Evolutionary conservation across 1,140 invertebrate genomes (phyloP), one percentile per base, ranked within the genome.

Genomic region (Thaumatotibia leucotreta): DNA sequence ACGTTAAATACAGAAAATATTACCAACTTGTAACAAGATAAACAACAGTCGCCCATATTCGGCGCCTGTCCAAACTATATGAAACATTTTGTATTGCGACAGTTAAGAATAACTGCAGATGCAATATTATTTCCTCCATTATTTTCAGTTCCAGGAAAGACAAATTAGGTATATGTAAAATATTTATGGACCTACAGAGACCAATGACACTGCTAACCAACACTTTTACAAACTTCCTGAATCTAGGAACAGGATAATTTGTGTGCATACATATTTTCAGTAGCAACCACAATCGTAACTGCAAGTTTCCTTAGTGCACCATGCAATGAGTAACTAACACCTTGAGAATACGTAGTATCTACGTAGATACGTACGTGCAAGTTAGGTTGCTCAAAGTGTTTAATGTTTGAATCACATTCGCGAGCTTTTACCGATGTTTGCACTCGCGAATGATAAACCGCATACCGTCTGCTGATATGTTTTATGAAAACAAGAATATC

Each of bases 381-480:
- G 73, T 64, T 66, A 66, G 17, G 65, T 58, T 58, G 64, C 63
- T 66, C 63, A 71, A 74, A 77, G 74, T 80, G 75, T 81, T 84
- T 82, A 80, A 83, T 80, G 74, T 83, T 77, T 72, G 65, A 75
- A 80, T 74, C 68, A 69, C 68, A 70, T 77, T 79, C 67, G 70
- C 68, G 58, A 76, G 72, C 75, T 80, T 76, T 79, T 79, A 74
- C 80, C 75, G 69, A 73, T 79, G 76, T 81, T 82, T 76, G 75
- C 75, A 76, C 75, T 77, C 31, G 71, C 73, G 75, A 86, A 78
- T 86, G 82, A 84, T 86, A 80, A 68, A 86, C 73, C 77, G 75
- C 84, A 82, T 65, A 64, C 76, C 72, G 75, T 73, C 72, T 50
- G 22, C 69, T 73, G 67, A 73, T 67, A 64, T 77, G 68, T 75